Conservation (phyloP, 2,888 invertebrate genomes). For the Athetis lepigone region DNA sequence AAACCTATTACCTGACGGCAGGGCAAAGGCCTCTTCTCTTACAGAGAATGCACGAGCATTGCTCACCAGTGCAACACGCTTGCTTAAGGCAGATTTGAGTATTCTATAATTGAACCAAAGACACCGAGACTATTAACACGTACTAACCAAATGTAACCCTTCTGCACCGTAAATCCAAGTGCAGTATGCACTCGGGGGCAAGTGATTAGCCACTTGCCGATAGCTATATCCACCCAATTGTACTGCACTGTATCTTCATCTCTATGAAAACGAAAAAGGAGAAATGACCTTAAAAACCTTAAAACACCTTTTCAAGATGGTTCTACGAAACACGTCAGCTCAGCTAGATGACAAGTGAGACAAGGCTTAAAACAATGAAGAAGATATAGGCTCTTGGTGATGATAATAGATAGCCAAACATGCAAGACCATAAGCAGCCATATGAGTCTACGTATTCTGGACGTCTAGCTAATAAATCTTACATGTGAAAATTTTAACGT, state of each 20-base stretch:
- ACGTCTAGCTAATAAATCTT: not conserved
- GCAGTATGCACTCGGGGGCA: too few relatives aligned
- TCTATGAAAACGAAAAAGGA: not conserved
- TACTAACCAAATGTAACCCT: not conserved
- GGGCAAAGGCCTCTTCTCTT: too few relatives aligned
- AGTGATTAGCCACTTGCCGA: not conserved
- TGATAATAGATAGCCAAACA: not conserved
- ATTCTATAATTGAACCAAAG: too few relatives aligned
- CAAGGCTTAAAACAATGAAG: not conserved
- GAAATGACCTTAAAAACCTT: not conserved
- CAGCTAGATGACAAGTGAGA: not conserved
- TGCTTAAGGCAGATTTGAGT: too few relatives aligned
- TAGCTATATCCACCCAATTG: not conserved
- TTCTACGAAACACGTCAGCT: not conserved
- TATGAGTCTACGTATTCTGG: not conserved
- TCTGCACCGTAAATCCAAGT: too few relatives aligned
- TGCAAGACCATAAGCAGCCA: not conserved
- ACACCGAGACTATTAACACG: too few relatives aligned
- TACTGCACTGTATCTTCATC: not conserved
- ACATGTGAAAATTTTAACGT: not conserved
- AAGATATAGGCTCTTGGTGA: not conserved
- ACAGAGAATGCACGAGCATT: too few relatives aligned
- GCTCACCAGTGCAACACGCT: too few relatives aligned
- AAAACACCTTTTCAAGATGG: not conserved
- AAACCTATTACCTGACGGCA: too few relatives aligned